Evolutionary conservation across 1,140 invertebrate genomes (phyloP).

Genomic region (Chlorops oryzae): DNA sequence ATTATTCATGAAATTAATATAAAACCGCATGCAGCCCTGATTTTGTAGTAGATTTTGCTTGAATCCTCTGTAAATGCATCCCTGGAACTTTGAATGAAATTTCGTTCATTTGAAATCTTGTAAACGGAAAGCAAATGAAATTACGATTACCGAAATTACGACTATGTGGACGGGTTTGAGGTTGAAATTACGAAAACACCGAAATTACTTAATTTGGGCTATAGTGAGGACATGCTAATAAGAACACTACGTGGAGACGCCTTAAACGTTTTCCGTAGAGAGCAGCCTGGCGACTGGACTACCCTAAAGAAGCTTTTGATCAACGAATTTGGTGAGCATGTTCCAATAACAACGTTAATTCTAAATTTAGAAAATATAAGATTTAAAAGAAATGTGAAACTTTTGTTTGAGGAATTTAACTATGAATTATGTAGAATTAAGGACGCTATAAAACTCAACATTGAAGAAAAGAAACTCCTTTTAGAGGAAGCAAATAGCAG

Average conservation of each 20-base stretch:
- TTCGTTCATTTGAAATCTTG: too few species aligned
- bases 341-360: neutral
- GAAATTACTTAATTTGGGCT: too few species aligned
- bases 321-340: conserved; percentile 3
- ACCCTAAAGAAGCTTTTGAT: conserved; percentile 2
- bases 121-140: too few species aligned
- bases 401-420: conserved; percentile 2
- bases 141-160: too few species aligned
- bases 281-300: neutral
- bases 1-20: too few species aligned
- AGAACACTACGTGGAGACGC: conserved; percentile 1
- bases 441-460: conserved; percentile 7
- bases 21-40: too few species aligned
- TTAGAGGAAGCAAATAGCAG: neutral
- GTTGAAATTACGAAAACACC: too few species aligned
- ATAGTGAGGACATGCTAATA: too few species aligned
- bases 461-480: conserved; percentile 4
- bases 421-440: conserved; percentile 5
- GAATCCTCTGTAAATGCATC: too few species aligned
- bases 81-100: too few species aligned
- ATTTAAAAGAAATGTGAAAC: conserved; percentile 8
- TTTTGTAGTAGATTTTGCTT: too few species aligned
- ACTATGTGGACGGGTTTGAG: too few species aligned
- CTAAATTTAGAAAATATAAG: conserved; percentile 8
- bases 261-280: neutral